Conservation (phyloP, 2,113 vertebrate genomes). For the Platycercus adscitus region DNA sequence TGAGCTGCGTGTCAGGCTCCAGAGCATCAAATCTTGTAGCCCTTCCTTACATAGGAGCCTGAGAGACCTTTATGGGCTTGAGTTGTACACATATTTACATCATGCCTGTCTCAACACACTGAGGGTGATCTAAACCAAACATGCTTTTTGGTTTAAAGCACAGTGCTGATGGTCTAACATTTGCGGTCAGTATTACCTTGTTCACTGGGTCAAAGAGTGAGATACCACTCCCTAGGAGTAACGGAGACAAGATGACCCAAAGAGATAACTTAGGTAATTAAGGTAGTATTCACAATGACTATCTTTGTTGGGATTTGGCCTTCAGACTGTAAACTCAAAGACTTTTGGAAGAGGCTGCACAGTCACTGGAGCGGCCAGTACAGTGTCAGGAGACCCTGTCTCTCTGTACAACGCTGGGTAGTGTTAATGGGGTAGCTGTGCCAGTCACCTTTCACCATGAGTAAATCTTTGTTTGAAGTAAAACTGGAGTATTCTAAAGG, state of each 20-base stretch:
- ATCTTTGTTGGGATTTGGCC: neutral
- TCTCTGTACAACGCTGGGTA: neutral
- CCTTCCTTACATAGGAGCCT: neutral
- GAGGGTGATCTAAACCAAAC: neutral
- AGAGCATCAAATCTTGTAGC: neutral
- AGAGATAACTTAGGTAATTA: constrained; percentile 15
- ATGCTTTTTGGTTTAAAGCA: neutral
- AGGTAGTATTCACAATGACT: neutral
- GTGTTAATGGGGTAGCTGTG: neutral
- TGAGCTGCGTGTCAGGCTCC: neutral
- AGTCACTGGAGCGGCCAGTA: neutral
- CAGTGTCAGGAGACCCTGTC: neutral
- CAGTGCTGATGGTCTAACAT: neutral
- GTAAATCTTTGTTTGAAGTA: neutral
- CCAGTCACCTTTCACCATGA: neutral
- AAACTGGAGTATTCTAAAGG: neutral
- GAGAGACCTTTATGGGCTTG: neutral
- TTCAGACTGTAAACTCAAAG: neutral
- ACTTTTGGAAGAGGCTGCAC: neutral
- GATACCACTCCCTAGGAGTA: neutral
- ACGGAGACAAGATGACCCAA: constrained; percentile 5
- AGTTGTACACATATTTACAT: neutral
- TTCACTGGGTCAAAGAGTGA: neutral
- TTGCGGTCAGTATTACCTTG: neutral
- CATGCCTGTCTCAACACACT: neutral